Percentiles rank a stretch among this genome's conserved stretches.
phyloP scores from a whole-genome alignment of 1,140 invertebrate species.

The Drosophila mayri region DNA sequence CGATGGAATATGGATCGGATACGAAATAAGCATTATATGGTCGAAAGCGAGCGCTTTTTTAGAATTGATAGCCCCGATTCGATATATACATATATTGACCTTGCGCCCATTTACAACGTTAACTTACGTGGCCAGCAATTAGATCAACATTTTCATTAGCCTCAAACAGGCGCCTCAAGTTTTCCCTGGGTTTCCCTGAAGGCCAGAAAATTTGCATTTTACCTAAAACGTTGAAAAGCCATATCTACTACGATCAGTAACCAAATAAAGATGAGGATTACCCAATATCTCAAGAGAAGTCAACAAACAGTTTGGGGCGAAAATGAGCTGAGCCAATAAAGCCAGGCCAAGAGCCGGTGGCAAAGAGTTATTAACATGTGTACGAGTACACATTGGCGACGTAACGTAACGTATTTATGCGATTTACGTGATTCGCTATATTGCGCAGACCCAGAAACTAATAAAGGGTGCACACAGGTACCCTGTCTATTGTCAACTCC shows the following conservation, averaged over 20 bases:
- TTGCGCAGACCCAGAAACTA: slow-evolving; percentile 52
- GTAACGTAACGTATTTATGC: slow-evolving; percentile 76
- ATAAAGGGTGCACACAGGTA: slow-evolving; percentile 27
- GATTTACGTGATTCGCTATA: slow-evolving; percentile 64
- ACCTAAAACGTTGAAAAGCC: slow-evolving; percentile 3
- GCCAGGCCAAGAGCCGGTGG: slow-evolving; percentile 9
- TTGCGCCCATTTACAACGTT: slow-evolving; percentile 46
- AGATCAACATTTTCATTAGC: slow-evolving; percentile 50
- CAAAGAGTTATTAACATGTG: slow-evolving; percentile 49
- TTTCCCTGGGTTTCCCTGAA: slow-evolving; percentile 25
- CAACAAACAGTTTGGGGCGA: slow-evolving; percentile 57
- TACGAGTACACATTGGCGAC: slow-evolving; percentile 11
- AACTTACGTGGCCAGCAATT: slow-evolving; percentile 60
- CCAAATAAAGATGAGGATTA: slow-evolving; percentile 51
- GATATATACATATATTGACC: slow-evolving; percentile 32
- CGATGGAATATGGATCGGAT: slow-evolving; percentile 28
- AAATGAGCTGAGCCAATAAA: slow-evolving; percentile 75
- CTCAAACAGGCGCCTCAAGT: slow-evolving; percentile 27
- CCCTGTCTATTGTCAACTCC: slow-evolving; percentile 53
- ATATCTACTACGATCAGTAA: slow-evolving; percentile 15
- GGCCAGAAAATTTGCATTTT: slow-evolving; percentile 48
- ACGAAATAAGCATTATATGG: slow-evolving; percentile 35
- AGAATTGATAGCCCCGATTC: slow-evolving; percentile 36
- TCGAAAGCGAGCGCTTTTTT: slow-evolving; percentile 26
- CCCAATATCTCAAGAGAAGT: slow-evolving; percentile 55